Evolutionary conservation across 2,797 vertebrate species (phyloP).

Genomic region (Hyperoplus immaculatus): DNA sequence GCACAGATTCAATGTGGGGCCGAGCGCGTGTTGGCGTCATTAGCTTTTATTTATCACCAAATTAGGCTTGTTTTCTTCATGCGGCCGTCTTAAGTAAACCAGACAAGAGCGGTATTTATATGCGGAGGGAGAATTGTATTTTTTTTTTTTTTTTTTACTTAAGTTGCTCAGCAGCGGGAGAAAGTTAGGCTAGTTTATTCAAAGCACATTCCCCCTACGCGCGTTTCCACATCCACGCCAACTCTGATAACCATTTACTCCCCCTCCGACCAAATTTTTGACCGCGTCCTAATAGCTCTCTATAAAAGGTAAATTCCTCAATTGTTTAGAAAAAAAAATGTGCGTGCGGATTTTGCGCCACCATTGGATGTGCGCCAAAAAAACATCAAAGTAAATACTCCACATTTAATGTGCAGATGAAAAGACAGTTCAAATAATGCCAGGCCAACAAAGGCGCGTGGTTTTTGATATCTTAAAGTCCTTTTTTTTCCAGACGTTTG

Average conservation of each 20-base stretch:
- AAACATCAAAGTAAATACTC: slow-evolving; percentile 38
- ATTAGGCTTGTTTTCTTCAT: slow-evolving; percentile 20
- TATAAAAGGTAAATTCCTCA: slow-evolving; percentile 63
- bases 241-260: slow-evolving; percentile 36
- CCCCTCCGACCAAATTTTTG: slow-evolving; percentile 3
- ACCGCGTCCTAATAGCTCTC: slow-evolving; percentile 41
- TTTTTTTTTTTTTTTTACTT: slow-evolving; percentile 1
- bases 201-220: slow-evolving; percentile 50
- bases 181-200: slow-evolving; percentile 2
- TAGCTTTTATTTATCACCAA: slow-evolving; percentile 33
- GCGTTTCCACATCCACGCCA: slow-evolving; percentile 61
- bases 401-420: slow-evolving; percentile 76
- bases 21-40: slow-evolving; percentile 23
- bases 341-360: slow-evolving; percentile 61
- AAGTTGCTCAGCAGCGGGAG: slow-evolving; percentile 28
- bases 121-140: not conserved
- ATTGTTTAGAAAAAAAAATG: slow-evolving; percentile 58
- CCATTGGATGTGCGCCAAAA: slow-evolving; percentile 65
- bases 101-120: not conserved
- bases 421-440: slow-evolving; percentile 11
- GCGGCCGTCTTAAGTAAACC: not conserved
- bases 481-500: not conserved
- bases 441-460: slow-evolving; percentile 25
- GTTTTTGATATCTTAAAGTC: slow-evolving; percentile 16
- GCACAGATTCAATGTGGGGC: slow-evolving; percentile 38